phyloP scores from a whole-genome alignment of 2,113 vertebrate species.

The Redunca redunca region DNA sequence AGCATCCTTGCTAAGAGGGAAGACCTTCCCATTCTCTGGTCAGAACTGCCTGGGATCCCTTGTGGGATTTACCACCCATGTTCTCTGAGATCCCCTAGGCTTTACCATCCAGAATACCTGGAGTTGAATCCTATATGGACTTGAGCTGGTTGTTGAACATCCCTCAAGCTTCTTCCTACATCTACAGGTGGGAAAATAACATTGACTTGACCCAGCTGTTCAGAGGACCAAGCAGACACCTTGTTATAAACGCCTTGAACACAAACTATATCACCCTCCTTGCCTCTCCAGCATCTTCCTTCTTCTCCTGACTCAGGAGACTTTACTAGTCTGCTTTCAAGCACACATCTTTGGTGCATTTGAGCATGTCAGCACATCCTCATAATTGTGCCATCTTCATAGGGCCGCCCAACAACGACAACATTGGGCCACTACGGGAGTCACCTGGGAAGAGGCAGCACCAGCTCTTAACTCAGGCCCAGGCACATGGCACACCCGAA shows the following conservation, averaged over 20 bases:
- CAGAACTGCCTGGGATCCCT: not conserved
- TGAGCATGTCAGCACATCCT: not conserved
- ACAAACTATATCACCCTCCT: not conserved
- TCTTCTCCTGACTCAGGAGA: not conserved
- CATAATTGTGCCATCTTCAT: accelerated
- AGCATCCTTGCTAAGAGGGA: not conserved
- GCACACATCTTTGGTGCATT: not conserved
- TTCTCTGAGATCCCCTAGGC: not conserved
- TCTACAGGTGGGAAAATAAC: not conserved
- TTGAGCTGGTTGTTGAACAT: not conserved
- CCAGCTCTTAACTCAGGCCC: accelerated
- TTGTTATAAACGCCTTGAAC: not conserved
- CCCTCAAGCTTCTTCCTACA: not conserved
- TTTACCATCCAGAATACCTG: not conserved
- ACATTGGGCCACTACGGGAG: not conserved
- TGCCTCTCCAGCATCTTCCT: not conserved
- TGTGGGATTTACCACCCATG: not conserved
- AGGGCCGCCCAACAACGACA: not conserved
- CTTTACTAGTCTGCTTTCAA: not conserved
- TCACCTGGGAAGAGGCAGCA: not conserved
- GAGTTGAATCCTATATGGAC: not conserved
- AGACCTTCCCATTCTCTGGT: not conserved
- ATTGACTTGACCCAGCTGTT: not conserved
- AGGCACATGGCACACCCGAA: accelerated
- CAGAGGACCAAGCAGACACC: not conserved